phyloP scores from a whole-genome alignment of 1,140 invertebrate genomes.

The Matsumurasca onukii region DNA sequence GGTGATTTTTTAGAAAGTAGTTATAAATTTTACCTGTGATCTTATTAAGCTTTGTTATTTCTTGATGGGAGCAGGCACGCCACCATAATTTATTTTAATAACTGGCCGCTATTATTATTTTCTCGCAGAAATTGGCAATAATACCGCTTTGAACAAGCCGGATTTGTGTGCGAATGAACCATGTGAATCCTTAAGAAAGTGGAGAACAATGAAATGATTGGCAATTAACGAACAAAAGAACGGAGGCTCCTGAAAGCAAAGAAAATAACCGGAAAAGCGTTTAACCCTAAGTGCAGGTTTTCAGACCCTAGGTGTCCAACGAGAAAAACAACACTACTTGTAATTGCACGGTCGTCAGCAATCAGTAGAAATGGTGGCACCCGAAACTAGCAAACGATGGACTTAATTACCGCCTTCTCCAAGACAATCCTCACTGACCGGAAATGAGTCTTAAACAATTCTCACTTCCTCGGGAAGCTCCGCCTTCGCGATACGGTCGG shows the following conservation, averaged over 20 bases:
- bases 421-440: conserved; percentile 10
- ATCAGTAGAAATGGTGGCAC: conserved; percentile 1
- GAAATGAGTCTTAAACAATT: conserved; percentile 22
- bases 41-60: no score
- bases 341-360: neutral
- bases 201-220: neutral
- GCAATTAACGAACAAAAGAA: neutral
- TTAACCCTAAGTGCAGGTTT: neutral
- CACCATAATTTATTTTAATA: no score
- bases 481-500: conserved; percentile 10
- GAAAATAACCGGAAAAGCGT: conserved; percentile 8
- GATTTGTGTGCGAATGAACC: no score
- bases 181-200: no score
- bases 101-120: no score
- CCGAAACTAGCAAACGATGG: neutral
- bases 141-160: no score
- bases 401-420: neutral
- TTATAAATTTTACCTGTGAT: no score
- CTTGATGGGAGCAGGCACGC: no score
- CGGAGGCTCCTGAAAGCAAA: neutral
- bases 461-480: conserved; percentile 4
- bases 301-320: conserved; percentile 15
- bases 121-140: no score
- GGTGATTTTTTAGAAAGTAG: no score
- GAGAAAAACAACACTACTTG: conserved; percentile 10